Base-by-base conservation (phyloP, 2,888 invertebrate species). In the Lacanobia oleracea region DNA sequence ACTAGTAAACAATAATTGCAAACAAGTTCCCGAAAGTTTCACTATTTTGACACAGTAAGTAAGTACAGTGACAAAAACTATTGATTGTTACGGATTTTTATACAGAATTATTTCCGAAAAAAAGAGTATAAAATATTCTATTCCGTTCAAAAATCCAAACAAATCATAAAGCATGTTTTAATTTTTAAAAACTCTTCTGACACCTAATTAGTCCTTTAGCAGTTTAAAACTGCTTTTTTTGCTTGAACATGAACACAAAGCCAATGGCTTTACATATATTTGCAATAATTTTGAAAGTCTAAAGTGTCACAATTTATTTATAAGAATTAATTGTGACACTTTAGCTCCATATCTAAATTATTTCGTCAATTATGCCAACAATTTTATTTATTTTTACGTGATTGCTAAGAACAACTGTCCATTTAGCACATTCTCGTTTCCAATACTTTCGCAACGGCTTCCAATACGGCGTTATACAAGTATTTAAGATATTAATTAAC, bases 401-500 rank as follows among this genome's bases (percentile, higher is more conserved):
- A 54, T 64, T 54, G 43, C 66, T 2, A 61, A 50, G 43, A 59
- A 66, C 56, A 48, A 56, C 45, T 56, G 51, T 48, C 51, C 43
- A 51, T 62, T 54, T 6, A 45, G 8, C 54, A 33, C 53, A 68
- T 75, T 75, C 56, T 61, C 40, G 66, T 73, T 56, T 65, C 51
- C 61, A 73, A 73, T 68, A 66, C 53, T 82, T 82, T 70, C 61
- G 72, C 64, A 82, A 82, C 61, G 37, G n/a, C 21, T 21, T 56
- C 33, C 64, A 71, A 73, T 79, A 69, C 72, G 79, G 68, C 62
- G 37, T 51, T 74, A 64, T 54, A 48, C 65, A 56, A 70, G 54
- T 56, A 50, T 74, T 73, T 80, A 77, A 78, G 62, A 75, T 67
- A 71, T 78, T 84, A 77, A 83, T 77, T 78, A 73, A 83, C 69